Conservation (phyloP, 2,797 vertebrate genomes). For the Mustela erminea region DNA sequence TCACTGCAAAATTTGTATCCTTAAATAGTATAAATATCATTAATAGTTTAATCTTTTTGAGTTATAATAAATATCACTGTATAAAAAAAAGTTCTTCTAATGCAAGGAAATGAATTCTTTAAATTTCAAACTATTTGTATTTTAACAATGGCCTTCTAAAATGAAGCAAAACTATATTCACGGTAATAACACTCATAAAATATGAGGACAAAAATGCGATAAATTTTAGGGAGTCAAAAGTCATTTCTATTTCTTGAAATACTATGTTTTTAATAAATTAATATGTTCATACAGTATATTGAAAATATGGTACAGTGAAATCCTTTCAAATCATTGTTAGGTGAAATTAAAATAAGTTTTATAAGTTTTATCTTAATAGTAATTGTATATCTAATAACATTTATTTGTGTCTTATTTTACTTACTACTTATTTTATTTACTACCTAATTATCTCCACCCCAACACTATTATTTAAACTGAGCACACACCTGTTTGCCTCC, state of each 20-base stretch:
- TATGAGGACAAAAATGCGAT: not conserved
- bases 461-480: constrained; percentile 43
- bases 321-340: constrained; percentile 3
- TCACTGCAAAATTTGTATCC: too few relatives aligned
- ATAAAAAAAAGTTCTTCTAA: not conserved
- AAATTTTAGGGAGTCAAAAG: not conserved
- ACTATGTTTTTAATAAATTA: constrained; percentile 33
- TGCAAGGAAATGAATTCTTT: constrained; percentile 51
- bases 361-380: constrained; percentile 39
- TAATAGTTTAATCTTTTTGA: too few relatives aligned
- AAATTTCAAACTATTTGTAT: not conserved
- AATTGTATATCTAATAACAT: constrained; percentile 26
- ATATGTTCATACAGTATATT: not conserved
- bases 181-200: not conserved
- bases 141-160: constrained; percentile 31
- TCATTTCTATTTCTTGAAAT: constrained; percentile 50
- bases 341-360: constrained; percentile 47
- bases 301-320: constrained; percentile 10
- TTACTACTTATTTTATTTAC: constrained; percentile 37
- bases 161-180: constrained; percentile 1
- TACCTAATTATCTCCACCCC: constrained; percentile 5
- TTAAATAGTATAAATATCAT: too few relatives aligned
- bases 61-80: too few relatives aligned
- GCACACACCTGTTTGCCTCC: not conserved
- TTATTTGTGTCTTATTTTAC: constrained; percentile 47